These are phyloP conservation scores for Xiphophorus birchmanni DNA, from an alignment of 2,797 vertebrate species.

Conservation along the genomic window DNA sequence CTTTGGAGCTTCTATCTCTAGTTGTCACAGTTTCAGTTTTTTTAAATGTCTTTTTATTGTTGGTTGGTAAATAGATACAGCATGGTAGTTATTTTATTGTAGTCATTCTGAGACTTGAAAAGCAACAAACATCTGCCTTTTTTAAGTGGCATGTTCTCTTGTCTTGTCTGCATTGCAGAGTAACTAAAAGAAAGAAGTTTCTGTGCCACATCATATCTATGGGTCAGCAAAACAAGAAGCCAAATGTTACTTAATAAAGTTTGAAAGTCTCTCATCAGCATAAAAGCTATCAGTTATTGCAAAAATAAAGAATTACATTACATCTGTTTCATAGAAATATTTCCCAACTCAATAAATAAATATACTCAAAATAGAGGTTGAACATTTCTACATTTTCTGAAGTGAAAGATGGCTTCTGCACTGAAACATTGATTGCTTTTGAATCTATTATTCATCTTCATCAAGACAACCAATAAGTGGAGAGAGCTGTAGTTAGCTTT, in stretches of 20 bases:
- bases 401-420: background rate
- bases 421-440: too few relatives aligned
- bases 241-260: background rate
- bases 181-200: background rate
- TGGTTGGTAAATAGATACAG: background rate
- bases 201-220: background rate
- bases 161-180: background rate
- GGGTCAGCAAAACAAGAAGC: background rate
- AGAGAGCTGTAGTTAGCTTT: background rate
- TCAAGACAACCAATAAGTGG: background rate
- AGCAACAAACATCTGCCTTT: background rate
- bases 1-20: background rate
- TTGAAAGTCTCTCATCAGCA: background rate
- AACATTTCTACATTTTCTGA: background rate
- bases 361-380: background rate
- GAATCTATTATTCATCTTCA: background rate
- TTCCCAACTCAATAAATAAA: background rate
- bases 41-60: background rate
- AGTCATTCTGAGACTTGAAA: background rate
- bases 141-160: background rate
- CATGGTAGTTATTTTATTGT: background rate
- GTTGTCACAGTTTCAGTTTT: background rate
- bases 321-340: background rate
- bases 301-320: too few relatives aligned
- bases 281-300: background rate